Evolutionary conservation across 1,140 invertebrate species (phyloP), one percentile per base, ranked within the genome.

Genomic region (Listronotus oregonensis): DNA sequence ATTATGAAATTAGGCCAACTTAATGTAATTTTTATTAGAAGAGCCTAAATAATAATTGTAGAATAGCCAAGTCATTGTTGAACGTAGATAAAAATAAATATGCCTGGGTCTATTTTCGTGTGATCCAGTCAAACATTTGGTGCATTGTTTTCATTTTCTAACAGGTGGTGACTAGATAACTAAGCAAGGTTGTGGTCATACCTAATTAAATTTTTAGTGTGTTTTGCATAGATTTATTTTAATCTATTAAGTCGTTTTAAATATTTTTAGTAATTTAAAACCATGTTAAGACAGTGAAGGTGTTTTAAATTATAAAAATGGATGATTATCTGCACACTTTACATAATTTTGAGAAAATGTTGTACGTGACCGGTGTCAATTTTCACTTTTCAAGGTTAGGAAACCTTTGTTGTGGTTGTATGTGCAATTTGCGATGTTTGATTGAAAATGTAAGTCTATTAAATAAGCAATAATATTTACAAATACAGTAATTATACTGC

Each of bases 81-180:
- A 47, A 54, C 55, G 51, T 47, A 64, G 50, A 55, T 55, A 64
- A 64, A 64, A 64, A 64, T 54, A 55, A 61, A 55, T 43, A 64
- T 40, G 11, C 42, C 50, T 18, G 42, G 34, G 40, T 64, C 61
- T 64, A 64, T 64, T 64, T 64, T 31, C 10, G 61, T 46, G n/a
- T 31, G 18, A 47, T 54, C 40, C 40, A 64, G 61, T 64, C 52
- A 64, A 64, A 55, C 51, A 37, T 60, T 49, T 52, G 52, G 51
- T 55, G 61, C 43, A 64, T 64, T 64, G 61, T 64, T 15, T 62
- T 44, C 59, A 21, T 40, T 52, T 50, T 50, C 52, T 55, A 55
- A 64, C 61, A 64, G 61, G 61, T 64, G 61, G 61, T 55, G 50
- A 31, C 52, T 55, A 34, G 21, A 55, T 55, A 6, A 47, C 31